A percentile compares a stretch with the other conserved stretches of the same genome.
These are phyloP conservation scores for Odontomachus brunneus DNA, from an alignment of 1,140 invertebrate genomes.

Conservation along the genomic window DNA sequence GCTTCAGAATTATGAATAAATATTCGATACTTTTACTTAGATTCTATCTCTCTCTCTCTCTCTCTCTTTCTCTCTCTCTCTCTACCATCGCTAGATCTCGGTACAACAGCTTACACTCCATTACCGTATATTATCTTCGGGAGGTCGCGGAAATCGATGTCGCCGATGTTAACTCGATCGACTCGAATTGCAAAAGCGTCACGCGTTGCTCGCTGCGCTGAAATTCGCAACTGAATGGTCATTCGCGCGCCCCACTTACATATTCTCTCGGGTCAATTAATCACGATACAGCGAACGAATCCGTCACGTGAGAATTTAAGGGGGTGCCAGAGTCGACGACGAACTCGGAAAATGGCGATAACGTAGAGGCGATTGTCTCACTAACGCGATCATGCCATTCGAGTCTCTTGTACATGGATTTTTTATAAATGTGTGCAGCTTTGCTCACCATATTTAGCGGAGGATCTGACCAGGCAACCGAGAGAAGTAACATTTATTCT, in stretches of 20 bases:
- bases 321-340: too few species aligned
- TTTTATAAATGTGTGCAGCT: too few species aligned
- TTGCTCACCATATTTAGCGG: too few species aligned
- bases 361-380: too few species aligned
- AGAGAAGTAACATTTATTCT: too few species aligned
- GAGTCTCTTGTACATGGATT: too few species aligned
- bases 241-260: constrained; percentile 28
- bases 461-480: too few species aligned
- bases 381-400: too few species aligned
- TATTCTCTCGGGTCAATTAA: constrained; percentile 18
- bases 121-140: constrained; percentile 29
- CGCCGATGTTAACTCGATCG: constrained; percentile 17
- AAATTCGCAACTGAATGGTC: constrained; percentile 8
- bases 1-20: constrained; percentile 33
- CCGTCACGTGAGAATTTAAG: neutral
- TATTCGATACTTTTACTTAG: constrained; percentile 46
- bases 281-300: too few species aligned
- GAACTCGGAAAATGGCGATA: too few species aligned
- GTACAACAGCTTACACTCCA: constrained; percentile 19
- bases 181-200: constrained; percentile 25
- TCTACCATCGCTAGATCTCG: constrained; percentile 30
- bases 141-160: constrained; percentile 34
- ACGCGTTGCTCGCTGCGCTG: neutral
- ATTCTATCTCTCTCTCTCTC: too few species aligned
- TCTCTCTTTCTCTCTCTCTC: too few species aligned